Evolutionary conservation across 1,140 invertebrate species (phyloP), one percentile per base, ranked within the genome.

Genomic region (Meloidogyne exigua): DNA sequence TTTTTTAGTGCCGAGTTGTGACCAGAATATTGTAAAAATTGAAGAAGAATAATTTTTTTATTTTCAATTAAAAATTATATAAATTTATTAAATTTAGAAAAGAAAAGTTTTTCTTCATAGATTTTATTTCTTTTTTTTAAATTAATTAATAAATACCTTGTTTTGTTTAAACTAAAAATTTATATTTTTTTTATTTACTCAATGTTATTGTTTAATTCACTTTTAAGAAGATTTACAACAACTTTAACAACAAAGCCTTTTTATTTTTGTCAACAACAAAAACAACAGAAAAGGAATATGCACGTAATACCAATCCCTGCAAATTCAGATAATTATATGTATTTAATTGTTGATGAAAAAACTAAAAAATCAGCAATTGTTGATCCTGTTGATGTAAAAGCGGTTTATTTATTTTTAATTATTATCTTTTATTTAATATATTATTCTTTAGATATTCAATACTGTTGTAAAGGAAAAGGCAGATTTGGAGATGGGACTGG

Each of bases 281-380:
- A n/a, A n/a, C n/a, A n/a, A n/a, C n/a, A n/a, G n/a, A n/a, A n/a
- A n/a, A 32, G 7, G 2, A 73, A 21, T 25, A 73, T 78, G 76
- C 44, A 67, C 15, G 76, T 78, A 21, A 57, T 78, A 3, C 76
- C 76, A 69, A 78, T 78, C 36, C 76, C 76, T 26, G 76, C 76
- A n/a, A 68, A 68, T 25, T 12, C 25, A 0, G 76, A 78, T 67
- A 78, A 78, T 25, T 78, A 78, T 36, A 78, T 39, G 44, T 76
- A 78, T 70, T 63, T 76, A 67, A 72, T 76, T 42, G 26, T 76
- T 28, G 75, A 76, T 64, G 62, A 74, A 62, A 4, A 65, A 4
- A 28, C 28, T 23, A 36, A 28, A 28, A 66, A 73, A 28, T 42
- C 62, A 4, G 72, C 72, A 10, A 63, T 77, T 64, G 76, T 77